Conservation (phyloP, 2,888 invertebrate genomes). For the Nomada ferruginata region DNA sequence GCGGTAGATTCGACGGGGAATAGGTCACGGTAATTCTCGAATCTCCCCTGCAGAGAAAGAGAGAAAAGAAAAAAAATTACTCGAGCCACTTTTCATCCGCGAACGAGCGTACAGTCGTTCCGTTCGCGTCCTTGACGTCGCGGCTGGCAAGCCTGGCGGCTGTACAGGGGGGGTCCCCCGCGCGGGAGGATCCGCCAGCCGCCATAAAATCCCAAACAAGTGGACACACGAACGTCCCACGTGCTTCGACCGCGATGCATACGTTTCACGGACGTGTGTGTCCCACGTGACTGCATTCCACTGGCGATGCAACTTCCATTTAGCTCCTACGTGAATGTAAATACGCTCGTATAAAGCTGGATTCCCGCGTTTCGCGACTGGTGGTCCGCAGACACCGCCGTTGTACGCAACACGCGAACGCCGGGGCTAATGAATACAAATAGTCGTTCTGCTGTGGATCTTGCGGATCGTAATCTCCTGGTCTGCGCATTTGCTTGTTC, state of each 20-base stretch:
- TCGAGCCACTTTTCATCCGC: no score
- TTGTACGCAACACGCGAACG: background rate
- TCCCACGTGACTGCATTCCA: constrained; percentile 67
- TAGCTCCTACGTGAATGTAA: constrained; percentile 60
- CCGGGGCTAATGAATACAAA: constrained; percentile 31
- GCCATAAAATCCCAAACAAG: constrained; percentile 56
- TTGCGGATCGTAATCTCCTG: background rate
- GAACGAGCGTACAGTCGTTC: no score
- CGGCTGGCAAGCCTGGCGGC: background rate
- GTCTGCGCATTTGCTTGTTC: background rate
- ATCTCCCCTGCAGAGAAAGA: no score
- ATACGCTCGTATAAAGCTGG: constrained; percentile 36
- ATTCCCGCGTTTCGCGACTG: constrained; percentile 36
- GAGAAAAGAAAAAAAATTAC: no score
- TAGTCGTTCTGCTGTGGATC: constrained; percentile 1
- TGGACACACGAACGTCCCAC: constrained; percentile 63
- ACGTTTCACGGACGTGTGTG: constrained; percentile 58
- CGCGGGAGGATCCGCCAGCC: background rate
- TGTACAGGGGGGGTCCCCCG: background rate
- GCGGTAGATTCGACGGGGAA: no score
- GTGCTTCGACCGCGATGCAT: constrained; percentile 71
- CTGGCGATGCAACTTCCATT: constrained; percentile 42
- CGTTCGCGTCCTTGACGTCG: no score
- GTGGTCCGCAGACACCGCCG: constrained; percentile 28
- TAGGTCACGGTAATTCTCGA: no score